Base-by-base conservation (phyloP, 1,140 invertebrate species). In the Aphaenogaster ashmeadi region DNA sequence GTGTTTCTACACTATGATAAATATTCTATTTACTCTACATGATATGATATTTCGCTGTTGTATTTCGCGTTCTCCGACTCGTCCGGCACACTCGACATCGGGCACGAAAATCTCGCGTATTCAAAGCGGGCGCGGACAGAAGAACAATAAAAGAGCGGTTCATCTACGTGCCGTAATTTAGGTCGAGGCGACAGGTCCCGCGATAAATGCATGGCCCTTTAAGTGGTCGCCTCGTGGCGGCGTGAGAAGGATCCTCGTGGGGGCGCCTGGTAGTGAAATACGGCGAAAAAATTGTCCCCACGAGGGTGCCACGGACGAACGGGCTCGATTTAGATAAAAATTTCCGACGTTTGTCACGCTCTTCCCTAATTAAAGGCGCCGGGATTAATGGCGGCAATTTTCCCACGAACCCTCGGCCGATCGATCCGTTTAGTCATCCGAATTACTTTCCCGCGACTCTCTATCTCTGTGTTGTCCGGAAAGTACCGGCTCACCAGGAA, bases 291-390 rank as follows among this genome's bases (percentile, higher is more conserved):
- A 92, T 92, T 89, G 87, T 86, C 64, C 75, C 71, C 84, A 52
- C 44, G 80, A 62, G 75, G 36, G 5, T 52, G 50, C 47, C 64
- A 64, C 38, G 69, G 47, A 64, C 21, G 74, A 88, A 83, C 9
- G 50, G 60, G 74, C 66, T 60, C 83, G 71, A 80, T 90, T 91
- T 90, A 87, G 91, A 92, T 92, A 92, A 92, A 92, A 92, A 92
- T 92, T 92, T 69, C 81, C 89, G 33, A 81, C 91, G 87, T 92
- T 92, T 92, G 84, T 92, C 91, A 92, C 91, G 90, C 81, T 79
- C 85, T 67, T 44, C 69, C 77, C 84, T 91, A 91, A 91, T 92
- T 92, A 92, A 91, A 90, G 90, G 72, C 66, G 58, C 33, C 33
- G 75, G 64, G 83, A 92, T 91, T 92, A 92, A 92, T 91, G 89